These are phyloP conservation scores for Chalcis sispes DNA, from an alignment of 2,888 invertebrate species.

Conservation along the genomic window DNA sequence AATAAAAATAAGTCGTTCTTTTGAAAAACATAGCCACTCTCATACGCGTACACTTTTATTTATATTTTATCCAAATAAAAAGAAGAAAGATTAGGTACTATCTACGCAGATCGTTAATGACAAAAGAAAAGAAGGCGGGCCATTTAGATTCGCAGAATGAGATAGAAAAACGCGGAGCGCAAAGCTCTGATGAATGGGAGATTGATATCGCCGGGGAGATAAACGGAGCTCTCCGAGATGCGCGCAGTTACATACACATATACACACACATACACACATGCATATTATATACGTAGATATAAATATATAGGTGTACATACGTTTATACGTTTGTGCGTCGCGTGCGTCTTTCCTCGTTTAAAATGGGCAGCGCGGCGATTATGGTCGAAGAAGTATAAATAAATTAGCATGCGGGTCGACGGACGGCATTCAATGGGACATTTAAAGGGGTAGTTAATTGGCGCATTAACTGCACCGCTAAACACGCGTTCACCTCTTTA, in stretches of 20 bases:
- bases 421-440: slow-evolving; percentile 58
- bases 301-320: too few relatives aligned
- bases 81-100: background rate
- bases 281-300: too few relatives aligned
- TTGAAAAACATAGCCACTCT: background rate
- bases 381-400: slow-evolving; percentile 57
- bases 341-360: slow-evolving; percentile 11
- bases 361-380: slow-evolving; percentile 35
- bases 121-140: slow-evolving; percentile 16
- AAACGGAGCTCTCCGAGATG: slow-evolving; percentile 7
- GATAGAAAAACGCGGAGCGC: slow-evolving; percentile 26
- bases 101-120: slow-evolving; percentile 28
- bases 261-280: too few relatives aligned
- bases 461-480: slow-evolving; percentile 61
- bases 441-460: slow-evolving; percentile 63
- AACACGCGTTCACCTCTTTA: slow-evolving; percentile 46
- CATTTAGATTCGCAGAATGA: slow-evolving; percentile 39
- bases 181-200: slow-evolving; percentile 42
- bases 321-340: slow-evolving; percentile 43
- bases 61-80: background rate
- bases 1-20: too few relatives aligned
- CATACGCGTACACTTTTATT: background rate
- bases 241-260: slow-evolving; percentile 10
- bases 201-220: slow-evolving; percentile 40
- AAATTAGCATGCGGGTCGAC: slow-evolving; percentile 59